Base-by-base conservation (phyloP, 2,797 vertebrate genomes). In the Takifugu ocellatus region DNA sequence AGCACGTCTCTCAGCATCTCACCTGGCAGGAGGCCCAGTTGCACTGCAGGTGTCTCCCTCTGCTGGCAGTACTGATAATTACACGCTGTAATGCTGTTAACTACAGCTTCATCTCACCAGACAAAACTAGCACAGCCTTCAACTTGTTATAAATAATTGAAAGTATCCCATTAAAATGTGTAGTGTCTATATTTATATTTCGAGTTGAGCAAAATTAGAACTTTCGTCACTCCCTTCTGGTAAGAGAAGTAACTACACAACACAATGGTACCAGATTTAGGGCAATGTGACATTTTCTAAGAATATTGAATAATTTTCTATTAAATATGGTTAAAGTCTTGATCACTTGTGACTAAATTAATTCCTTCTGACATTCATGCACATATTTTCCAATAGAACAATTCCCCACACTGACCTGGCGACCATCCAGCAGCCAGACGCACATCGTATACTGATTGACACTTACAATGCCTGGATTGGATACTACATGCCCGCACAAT, bases 1-100 rank as follows among this genome's bases (percentile, higher is more conserved):
- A 0, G 0, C 16, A 29, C 8, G 0, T 1, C 0, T 0, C 1
- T 0, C 0, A 0, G 0, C 8, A 14, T 11, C 1, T 0, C 1
- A 66, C 7, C 12, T 84, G 78, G 76, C 0, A 1, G 0, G 16
- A 60, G 0, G 78, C 76, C 3, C 63, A 59, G 10, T 6, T 0
- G 0, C 5, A 0, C 52, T 84, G 76, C 74, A 16, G 15, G n/a
- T 44, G 43, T 16, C 43, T 17, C 5, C 43, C 15, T 44, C 14
- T 16, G 6, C 14, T 1, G 39, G 42, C 42, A 6, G 16, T 14
- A 10, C 5, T 15, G 39, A 33, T 33, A 9, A 33, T 33, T 33
- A 33, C 31, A 33, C 31, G 10, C 31, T 4, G 8, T 10, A 10
- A 10, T 1, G 31, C 21, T 21, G 21, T 21, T 1, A 21, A 21